These are phyloP conservation scores for Drosophila infuscata DNA, from an alignment of 2,888 invertebrate genomes.

Conservation along the genomic window DNA sequence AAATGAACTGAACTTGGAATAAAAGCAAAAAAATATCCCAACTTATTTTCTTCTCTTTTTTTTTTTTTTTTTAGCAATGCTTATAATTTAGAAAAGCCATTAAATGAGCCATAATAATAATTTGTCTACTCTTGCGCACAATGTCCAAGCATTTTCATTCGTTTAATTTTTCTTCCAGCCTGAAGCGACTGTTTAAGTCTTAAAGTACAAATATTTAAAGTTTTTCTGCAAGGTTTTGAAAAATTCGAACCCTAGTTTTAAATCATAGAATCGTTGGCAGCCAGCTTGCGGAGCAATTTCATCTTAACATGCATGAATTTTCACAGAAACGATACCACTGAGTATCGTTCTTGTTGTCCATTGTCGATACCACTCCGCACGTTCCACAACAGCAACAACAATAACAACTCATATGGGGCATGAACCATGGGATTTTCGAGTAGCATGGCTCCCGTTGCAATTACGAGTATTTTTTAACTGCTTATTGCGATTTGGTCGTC, in stretches of 20 bases:
- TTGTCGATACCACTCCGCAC: constrained; percentile 63
- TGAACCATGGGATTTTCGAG: constrained; percentile 62
- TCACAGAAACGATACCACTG: constrained; percentile 67
- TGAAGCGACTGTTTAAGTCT: constrained; percentile 1
- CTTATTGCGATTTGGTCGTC: constrained; percentile 76
- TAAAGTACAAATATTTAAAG: constrained; percentile 14
- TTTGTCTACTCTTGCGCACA: constrained; percentile 55
- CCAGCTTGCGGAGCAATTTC: constrained; percentile 56
- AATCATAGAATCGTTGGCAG: constrained; percentile 38
- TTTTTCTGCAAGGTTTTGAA: constrained; percentile 4
- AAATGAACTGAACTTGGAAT: neutral
- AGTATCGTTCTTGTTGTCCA: constrained; percentile 60
- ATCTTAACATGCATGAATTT: constrained; percentile 70
- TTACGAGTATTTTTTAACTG: constrained; percentile 81
- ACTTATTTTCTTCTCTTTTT: neutral
- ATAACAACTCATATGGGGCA: constrained; percentile 73
- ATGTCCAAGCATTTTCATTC: neutral
- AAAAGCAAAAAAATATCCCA: neutral
- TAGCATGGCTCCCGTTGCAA: constrained; percentile 68
- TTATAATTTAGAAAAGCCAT: constrained; percentile 61
- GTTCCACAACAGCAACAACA: constrained; percentile 63
- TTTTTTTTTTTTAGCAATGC: constrained; percentile 16
- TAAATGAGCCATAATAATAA: constrained; percentile 70
- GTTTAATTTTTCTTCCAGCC: neutral
- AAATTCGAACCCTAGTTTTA: constrained; percentile 4